Percentiles rank a stretch among this genome's conserved stretches.
Evolutionary conservation across 2,113 vertebrate genomes (phyloP).

Genomic region (Lamprologus sp.): DNA sequence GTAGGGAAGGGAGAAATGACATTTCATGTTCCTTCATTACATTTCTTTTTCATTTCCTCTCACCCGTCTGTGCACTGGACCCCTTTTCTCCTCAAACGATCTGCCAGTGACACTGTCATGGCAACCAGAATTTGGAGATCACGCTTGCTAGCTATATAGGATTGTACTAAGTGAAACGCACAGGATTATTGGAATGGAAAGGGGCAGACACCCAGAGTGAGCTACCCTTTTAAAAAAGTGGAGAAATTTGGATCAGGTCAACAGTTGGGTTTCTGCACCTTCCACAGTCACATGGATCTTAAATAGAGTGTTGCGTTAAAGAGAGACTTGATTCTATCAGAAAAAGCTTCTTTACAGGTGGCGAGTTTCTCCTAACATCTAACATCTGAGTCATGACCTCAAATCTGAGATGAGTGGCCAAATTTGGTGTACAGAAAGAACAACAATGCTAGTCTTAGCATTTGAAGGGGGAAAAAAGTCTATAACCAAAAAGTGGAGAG

Average conservation of each 20-base stretch:
- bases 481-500: neutral
- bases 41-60: slow-evolving; percentile 19
- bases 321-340: neutral
- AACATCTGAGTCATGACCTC: neutral
- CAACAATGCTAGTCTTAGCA: neutral
- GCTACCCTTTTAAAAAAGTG: neutral
- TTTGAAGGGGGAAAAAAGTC: neutral
- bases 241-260: neutral
- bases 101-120: slow-evolving; percentile 35
- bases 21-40: slow-evolving; percentile 15
- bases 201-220: neutral
- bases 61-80: neutral
- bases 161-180: neutral
- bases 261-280: neutral
- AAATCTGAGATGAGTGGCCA: neutral
- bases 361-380: neutral
- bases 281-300: neutral
- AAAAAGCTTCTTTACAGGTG: neutral
- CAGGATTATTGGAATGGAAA: neutral
- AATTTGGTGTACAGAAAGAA: neutral
- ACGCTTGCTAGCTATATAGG: neutral
- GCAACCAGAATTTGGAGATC: slow-evolving; percentile 26
- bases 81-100: neutral
- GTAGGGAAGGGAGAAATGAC: neutral
- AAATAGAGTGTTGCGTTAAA: neutral